Evolutionary conservation across 2,113 vertebrate genomes (phyloP).

Genomic region (Chamaea fasciata): DNA sequence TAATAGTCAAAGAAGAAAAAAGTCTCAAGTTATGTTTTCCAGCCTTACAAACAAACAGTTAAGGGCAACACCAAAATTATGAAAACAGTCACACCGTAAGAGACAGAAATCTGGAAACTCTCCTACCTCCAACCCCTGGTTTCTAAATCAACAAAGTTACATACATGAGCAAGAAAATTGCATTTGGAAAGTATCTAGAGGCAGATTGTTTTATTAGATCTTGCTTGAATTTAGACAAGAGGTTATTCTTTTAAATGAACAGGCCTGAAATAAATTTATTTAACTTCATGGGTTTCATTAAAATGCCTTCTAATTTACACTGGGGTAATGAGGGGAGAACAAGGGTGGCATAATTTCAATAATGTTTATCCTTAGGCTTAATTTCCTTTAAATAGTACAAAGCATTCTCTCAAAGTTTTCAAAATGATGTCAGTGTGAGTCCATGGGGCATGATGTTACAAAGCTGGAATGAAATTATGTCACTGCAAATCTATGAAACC

Average conservation of each 20-base stretch:
- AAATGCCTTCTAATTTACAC: neutral
- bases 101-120: neutral
- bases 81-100: neutral
- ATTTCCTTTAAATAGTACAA: conserved; percentile 46
- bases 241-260: neutral
- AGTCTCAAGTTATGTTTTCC: neutral
- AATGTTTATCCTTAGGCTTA: conserved; percentile 17
- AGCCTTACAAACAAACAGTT: neutral
- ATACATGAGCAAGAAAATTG: neutral
- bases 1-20: neutral
- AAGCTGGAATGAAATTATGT: conserved; percentile 34
- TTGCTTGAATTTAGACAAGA: neutral
- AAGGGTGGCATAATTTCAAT: neutral
- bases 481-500: conserved; percentile 30
- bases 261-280: neutral
- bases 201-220: conserved; percentile 14
- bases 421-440: conserved; percentile 13
- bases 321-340: neutral
- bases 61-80: neutral
- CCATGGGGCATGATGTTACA: neutral
- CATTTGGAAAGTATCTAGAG: conserved; percentile 19
- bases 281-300: neutral
- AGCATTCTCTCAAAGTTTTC: conserved; percentile 26
- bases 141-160: conserved; percentile 17
- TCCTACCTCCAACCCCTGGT: neutral